Percentiles rank a stretch among this genome's conserved stretches.
These are phyloP conservation scores for Microdon myrmicae DNA, from an alignment of 2,888 invertebrate genomes.

Conservation along the genomic window DNA sequence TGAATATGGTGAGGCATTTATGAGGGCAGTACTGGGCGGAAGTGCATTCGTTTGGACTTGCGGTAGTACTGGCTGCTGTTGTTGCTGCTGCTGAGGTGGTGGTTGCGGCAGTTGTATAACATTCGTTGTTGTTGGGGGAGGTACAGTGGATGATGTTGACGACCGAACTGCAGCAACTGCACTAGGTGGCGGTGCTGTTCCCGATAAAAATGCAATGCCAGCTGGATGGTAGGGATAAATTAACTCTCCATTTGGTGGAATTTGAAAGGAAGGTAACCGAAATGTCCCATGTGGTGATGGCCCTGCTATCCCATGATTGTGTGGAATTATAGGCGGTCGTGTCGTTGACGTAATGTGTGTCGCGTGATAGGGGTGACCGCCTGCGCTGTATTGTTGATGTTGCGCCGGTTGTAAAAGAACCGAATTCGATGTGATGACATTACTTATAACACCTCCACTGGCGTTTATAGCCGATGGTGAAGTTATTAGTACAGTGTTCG, in stretches of 20 bases:
- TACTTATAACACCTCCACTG: conserved; percentile 54
- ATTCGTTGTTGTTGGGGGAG: conserved; percentile 58
- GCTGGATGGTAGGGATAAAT: conserved; percentile 68
- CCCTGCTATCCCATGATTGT: conserved; percentile 59
- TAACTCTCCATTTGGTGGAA: conserved; percentile 70
- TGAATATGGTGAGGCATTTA: conserved; percentile 58
- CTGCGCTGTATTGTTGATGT: conserved; percentile 58
- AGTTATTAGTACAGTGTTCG: conserved; percentile 60
- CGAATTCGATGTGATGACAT: conserved; percentile 58
- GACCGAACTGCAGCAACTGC: conserved; percentile 54
- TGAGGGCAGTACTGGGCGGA: conserved; percentile 64
- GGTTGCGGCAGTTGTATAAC: conserved; percentile 55
- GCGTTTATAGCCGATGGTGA: conserved; percentile 58
- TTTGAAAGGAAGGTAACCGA: conserved; percentile 65
- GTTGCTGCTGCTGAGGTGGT: conserved; percentile 55
- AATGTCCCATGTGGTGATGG: conserved; percentile 57
- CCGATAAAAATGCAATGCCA: conserved; percentile 57
- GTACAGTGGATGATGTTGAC: conserved; percentile 54
- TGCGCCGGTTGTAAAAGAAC: conserved; percentile 57
- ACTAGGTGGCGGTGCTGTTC: conserved; percentile 56
- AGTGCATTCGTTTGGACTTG: conserved; percentile 58
- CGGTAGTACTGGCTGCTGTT: conserved; percentile 61
- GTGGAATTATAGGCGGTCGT: conserved; percentile 60
- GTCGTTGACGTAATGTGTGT: conserved; percentile 58
- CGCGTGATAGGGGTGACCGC: conserved; percentile 63